Base-by-base conservation (phyloP, 2,113 vertebrate genomes). In the Taurulus bubalis region DNA sequence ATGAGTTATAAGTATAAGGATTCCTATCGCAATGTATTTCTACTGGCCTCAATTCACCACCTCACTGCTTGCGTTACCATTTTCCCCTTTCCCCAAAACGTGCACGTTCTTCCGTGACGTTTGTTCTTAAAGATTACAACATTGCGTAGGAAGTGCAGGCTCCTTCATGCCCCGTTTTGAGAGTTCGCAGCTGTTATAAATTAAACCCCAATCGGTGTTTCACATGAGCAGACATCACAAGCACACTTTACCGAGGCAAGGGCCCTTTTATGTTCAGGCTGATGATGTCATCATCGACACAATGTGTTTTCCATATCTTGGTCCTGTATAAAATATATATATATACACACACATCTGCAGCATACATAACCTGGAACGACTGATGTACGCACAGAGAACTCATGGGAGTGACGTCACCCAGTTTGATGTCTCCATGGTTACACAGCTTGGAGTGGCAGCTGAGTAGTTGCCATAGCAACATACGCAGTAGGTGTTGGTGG, bases 371-470 rank as follows among this genome's bases (percentile, higher is more conserved):
- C 36, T 51, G 36, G 15, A 9, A 28, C 6, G 16, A 18, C 49
- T 87, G 82, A 89, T 83, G 80, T 70, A 74, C 69, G 66, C 74
- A 71, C 75, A 34, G 53, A 80, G 53, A 82, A 85, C 81, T 86
- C 85, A 53, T 26, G 80, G 82, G 77, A 85, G 67, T 89, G 74
- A 85, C 71, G 71, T 82, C 80, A 85, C 38, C 60, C 62, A 7
- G 77, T 80, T 68, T 65, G 24, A 74, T 16, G 76, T 93, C 82
- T 83, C 92, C 85, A 92, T 93, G 90, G 91, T 79, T 85, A 93
- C 92, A 63, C 56, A 70, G 87, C 86, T 85, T 91, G 84, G 91
- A 94, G 90, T 93, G 91, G 92, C 90, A 94, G 90, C 87, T 85
- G 87, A 90, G 87, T 87, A 85, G 90, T 90, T 91, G 71, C 71